Conservation (phyloP, 2,797 vertebrate genomes). For the Sebastes elongatus region DNA sequence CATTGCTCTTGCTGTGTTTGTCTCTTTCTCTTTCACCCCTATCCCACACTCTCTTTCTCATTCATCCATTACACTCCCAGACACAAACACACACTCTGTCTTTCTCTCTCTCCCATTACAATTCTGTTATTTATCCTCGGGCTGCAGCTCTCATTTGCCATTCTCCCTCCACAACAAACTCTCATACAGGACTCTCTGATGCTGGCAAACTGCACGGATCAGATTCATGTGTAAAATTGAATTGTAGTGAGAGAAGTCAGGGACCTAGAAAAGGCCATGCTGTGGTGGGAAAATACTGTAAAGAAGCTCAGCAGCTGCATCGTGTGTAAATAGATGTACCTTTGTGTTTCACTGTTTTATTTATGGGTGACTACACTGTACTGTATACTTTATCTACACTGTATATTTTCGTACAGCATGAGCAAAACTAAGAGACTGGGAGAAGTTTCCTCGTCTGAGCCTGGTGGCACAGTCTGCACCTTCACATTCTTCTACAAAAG, state of each 20-base stretch:
- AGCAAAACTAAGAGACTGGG: conserved; percentile 8
- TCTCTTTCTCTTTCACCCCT: neutral
- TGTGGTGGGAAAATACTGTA: neutral
- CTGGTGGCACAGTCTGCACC: conserved; percentile 54
- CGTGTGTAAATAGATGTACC: neutral
- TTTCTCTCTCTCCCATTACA: conserved; percentile 34
- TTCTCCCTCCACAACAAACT: conserved; percentile 4
- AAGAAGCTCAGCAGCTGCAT: conserved; percentile 17
- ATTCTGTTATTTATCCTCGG: conserved; percentile 45
- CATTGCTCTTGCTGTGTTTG: conserved; percentile 8
- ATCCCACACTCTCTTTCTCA: neutral
- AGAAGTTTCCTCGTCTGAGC: conserved; percentile 26
- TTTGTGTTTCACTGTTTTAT: conserved; percentile 7
- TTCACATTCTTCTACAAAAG: conserved; percentile 66
- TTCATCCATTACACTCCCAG: neutral
- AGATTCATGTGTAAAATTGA: conserved; percentile 13
- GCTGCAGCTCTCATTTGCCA: conserved; percentile 24
- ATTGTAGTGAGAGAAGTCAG: conserved; percentile 2
- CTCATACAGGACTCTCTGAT: neutral
- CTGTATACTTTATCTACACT: neutral
- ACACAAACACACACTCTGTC: neutral
- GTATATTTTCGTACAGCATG: neutral
- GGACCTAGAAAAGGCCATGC: neutral
- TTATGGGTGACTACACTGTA: neutral
- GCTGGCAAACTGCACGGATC: conserved; percentile 22